Base-by-base conservation (phyloP, 1,140 invertebrate species). In the Eciton burchellii region DNA sequence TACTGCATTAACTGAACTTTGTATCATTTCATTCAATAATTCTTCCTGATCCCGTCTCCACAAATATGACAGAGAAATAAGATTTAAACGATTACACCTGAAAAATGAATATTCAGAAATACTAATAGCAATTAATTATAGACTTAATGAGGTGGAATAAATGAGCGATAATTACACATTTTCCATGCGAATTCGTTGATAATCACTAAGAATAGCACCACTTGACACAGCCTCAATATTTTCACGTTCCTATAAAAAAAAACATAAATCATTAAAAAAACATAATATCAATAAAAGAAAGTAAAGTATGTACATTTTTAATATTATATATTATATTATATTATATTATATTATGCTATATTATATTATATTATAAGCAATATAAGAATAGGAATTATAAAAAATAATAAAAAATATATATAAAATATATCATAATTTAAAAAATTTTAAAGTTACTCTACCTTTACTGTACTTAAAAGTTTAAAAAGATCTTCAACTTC, bases 401-500 rank as follows among this genome's bases (percentile, higher is more conserved):
- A n/a, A n/a, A n/a, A n/a, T n/a, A n/a, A n/a, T n/a, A n/a, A n/a
- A n/a, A 43, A 26, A 26, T 16, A 71, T 47, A 16, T 45, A 74
- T 49, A 47, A 66, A 76, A 74, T 57, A 41, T 6, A 59, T 47
- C 14, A 49, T 63, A 60, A 74, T 52, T 86, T 62, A 72, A 35
- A 59, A 63, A 72, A 60, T 62, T 83, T 1, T 52, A 47, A 45
- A n/a, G n/a, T 45, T 71, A 49, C 74, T 65, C 93, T 94, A 98
- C 97, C 95, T 98, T 98, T 45, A 99, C 95, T 94, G 96, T 95
- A 89, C 95, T 94, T 43, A 99, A 94, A 35, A 99, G 95, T 82
- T 96, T 94, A 93, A 97, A 99, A 24, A 99, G 95, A 95, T 99
- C 99, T 94, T 99, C 99, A n/a, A 99, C 99, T 95, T 99, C 99